Conservation (phyloP, 2,888 invertebrate genomes). For the Pollenia griseotomentosa region DNA sequence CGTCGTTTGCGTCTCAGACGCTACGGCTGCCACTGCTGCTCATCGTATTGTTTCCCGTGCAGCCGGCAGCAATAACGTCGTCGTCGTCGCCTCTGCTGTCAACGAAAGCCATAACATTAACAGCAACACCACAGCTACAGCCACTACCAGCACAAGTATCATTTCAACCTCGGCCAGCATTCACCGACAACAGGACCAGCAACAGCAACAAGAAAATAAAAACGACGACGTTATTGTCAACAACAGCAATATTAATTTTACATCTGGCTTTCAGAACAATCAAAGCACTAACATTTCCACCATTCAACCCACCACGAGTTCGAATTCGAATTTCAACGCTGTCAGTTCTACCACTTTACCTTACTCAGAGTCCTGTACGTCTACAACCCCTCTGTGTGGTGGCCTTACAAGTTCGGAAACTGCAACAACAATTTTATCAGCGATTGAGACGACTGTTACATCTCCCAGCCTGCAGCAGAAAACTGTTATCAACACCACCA, state of each 20-base stretch:
- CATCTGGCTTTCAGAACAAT: conserved; percentile 55
- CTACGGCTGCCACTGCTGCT: conserved; percentile 75
- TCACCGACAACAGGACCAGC: conserved; percentile 51
- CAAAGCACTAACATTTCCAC: conserved; percentile 24
- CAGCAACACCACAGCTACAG: conserved; percentile 45
- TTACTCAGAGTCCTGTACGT: conserved; percentile 54
- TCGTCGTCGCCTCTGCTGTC: conserved; percentile 60
- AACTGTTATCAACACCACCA: conserved; percentile 71
- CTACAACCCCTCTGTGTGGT: conserved; percentile 49
- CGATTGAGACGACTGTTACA: conserved; percentile 74
- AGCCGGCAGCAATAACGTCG: conserved; percentile 73
- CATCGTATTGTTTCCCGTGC: conserved; percentile 73
- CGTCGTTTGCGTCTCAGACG: conserved; percentile 74
- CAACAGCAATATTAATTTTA: conserved; percentile 54
- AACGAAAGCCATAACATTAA: conserved; percentile 51
- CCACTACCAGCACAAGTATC: conserved; percentile 54
- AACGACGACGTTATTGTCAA: conserved; percentile 63
- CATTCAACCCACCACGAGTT: conserved; percentile 26
- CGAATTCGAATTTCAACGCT: conserved; percentile 43
- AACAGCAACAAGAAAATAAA: conserved; percentile 39
- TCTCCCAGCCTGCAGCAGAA: conserved; percentile 74
- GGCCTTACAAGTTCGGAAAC: conserved; percentile 55
- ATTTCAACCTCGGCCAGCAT: conserved; percentile 64
- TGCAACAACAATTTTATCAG: conserved; percentile 74
- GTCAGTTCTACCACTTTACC: conserved; percentile 54